These are phyloP conservation scores for Xenentodon cancila DNA, from an alignment of 2,797 vertebrate species.

Conservation along the genomic window DNA sequence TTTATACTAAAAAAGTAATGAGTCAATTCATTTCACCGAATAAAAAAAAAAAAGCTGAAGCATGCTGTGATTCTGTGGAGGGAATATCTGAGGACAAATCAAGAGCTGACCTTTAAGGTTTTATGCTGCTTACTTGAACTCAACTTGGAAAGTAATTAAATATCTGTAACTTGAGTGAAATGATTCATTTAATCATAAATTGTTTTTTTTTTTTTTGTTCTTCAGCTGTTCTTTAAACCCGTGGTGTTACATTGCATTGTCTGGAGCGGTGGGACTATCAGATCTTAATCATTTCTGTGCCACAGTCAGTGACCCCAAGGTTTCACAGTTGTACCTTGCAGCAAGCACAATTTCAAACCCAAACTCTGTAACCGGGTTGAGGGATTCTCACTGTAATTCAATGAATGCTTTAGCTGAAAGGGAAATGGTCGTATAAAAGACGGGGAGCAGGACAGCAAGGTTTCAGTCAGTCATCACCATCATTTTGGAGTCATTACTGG, in stretches of 20 bases:
- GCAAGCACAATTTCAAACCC: conserved; percentile 20
- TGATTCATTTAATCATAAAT: background rate
- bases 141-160: conserved; percentile 20
- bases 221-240: conserved; percentile 42
- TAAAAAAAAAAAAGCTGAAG: conserved; percentile 22
- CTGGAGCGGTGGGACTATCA: conserved; percentile 40
- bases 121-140: conserved; percentile 27
- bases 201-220: conserved; percentile 31
- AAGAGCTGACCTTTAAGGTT: conserved; percentile 23
- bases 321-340: conserved; percentile 36
- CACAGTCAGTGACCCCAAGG: conserved; percentile 29
- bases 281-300: conserved; percentile 53
- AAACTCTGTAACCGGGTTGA: conserved; percentile 24
- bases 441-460: too few species aligned
- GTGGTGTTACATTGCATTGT: conserved; percentile 32
- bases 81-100: conserved; percentile 25
- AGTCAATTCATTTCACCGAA: conserved; percentile 21
- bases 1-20: conserved; percentile 37
- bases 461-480: too few species aligned
- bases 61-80: background rate
- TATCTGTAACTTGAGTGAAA: background rate
- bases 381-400: background rate
- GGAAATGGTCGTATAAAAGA: too few species aligned
- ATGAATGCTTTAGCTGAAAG: too few species aligned
- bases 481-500: too few species aligned